Base-by-base conservation (phyloP, 2,888 invertebrate genomes). In the Acrobasis consociella region DNA sequence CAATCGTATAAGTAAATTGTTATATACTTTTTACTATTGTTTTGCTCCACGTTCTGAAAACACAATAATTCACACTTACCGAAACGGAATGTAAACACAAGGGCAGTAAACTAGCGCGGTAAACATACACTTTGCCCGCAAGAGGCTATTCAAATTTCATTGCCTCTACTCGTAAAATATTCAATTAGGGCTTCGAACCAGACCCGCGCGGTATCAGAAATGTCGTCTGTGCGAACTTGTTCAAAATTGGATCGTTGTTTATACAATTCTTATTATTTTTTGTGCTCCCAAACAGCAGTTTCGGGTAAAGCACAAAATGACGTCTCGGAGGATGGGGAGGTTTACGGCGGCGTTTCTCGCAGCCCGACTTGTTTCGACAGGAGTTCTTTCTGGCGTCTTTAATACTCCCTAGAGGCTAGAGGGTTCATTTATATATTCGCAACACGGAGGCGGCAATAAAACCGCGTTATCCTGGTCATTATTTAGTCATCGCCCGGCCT, bases 361-460 rank as follows among this genome's bases (percentile, higher is more conserved):
- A 86, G 84, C 83, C 83, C 83, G 86, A 86, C 87, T 89, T 91
- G 88, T 89, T 89, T 86, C 87, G 84, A 86, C 87, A 82, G 84
- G 86, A 88, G 89, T 89, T 89, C 88, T 89, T 89, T 84, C 86
- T 85, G 87, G 87, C 87, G 82, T 89, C 86, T 90, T 91, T 91
- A 92, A 89, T 91, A 91, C 91, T 87, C 91, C 91, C 91, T 79
- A 56, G 91, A 85, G 92, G 78, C 91, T 79, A 56, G 91, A 85
- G 92, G 78, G 84, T 92, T 87, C 86, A 91, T 91, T 91, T 92
- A 90, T 91, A 89, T 91, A 92, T 91, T 91, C 91, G 86, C 86
- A 88, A 88, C 91, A 88, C 91, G 91, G 85, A 89, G 86, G 77
- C 83, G 79, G 91, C 87, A 89, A 90, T 91, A 92, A 92, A 92